Conservation (phyloP, 2,113 vertebrate species). For the Apodemus speciosus region DNA sequence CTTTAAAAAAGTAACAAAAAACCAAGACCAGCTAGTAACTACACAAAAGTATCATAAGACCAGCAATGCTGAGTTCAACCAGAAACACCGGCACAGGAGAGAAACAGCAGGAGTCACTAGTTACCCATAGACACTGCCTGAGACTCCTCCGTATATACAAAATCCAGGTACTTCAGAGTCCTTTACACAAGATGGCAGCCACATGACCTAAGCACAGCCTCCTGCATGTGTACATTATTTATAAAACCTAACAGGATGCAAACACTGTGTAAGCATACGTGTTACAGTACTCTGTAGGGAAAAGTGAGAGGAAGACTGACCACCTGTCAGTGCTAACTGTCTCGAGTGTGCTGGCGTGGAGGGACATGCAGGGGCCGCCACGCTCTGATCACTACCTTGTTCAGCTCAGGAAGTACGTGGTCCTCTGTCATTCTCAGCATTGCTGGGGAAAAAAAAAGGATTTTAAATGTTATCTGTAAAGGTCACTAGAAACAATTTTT, state of each 20-base stretch:
- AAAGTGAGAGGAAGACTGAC: not conserved
- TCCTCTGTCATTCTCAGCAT: slow-evolving; percentile 99
- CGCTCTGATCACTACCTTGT: slow-evolving; percentile 88
- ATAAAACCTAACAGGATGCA: not conserved
- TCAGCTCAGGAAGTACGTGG: slow-evolving; percentile 96
- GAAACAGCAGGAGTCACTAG: not conserved
- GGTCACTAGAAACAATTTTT: slow-evolving; percentile 5
- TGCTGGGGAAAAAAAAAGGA: slow-evolving; percentile 83
- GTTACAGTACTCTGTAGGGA: not conserved
- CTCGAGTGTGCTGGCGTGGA: not conserved
- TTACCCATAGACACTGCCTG: no score
- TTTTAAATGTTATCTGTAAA: slow-evolving; percentile 35
- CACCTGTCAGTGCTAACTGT: not conserved
- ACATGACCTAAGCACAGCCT: not conserved
- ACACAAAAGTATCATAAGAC: not conserved
- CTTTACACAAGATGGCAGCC: not conserved
- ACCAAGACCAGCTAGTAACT: not conserved
- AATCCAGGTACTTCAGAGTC: not conserved
- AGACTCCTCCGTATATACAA: not conserved
- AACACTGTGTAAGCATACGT: not conserved
- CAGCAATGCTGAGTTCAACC: not conserved
- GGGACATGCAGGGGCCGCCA: not conserved
- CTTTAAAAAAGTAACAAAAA: not conserved
- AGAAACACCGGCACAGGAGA: not conserved
- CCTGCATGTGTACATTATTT: not conserved